Base-by-base conservation (phyloP, 2,113 vertebrate genomes). In the Trogon melanurus region DNA sequence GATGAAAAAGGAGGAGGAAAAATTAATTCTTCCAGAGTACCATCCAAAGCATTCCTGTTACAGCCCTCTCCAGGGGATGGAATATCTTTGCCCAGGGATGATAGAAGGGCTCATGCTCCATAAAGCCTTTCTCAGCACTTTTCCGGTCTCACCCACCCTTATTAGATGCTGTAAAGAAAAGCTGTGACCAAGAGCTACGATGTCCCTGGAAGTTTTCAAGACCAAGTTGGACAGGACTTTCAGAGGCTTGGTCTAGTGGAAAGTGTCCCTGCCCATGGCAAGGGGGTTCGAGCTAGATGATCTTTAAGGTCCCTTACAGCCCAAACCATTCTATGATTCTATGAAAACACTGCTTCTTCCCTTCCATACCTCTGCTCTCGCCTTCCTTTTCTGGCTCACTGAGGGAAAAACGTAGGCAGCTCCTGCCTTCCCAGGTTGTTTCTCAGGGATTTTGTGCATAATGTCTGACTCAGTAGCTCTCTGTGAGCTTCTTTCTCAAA, bases 1-100 rank as follows among this genome's bases (percentile, higher is more conserved):
- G 91, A 91, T 96, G 82, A 90, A 95, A 95, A 90, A 94, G 29
- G 30, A 86, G 27, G 38, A 88, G 27, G 38, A 81, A 74, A 61
- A 66, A 84, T 71, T 91, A 93, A 93, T 92, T 93, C 61, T 73
- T 93, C 32, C 4, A 3, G 65, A 69, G 13, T 78, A 16, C 41
- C 44, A 91, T 60, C 38, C 60, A 85, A 83, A 85, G 23, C 57
- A 79, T 72, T 94, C 62, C 36, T 4, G 5, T 69, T 92, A 32
- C 54, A 81, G 25, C 11, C 11, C 14, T 83, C 56, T 85, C 38
- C 16, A 60, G 60, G 21, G 38, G 64, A 74, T 16, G 10, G 51
- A 86, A 44, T 25, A 14, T 30, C 16, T 93, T 79, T 73, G 23
- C 26, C 53, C 13, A 48, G 32, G 14, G 16, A 20, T 71, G 70